Percentiles rank a stretch among this genome's conserved stretches.
Evolutionary conservation across 2,797 vertebrate genomes (phyloP).

Genomic region (Xenops minutus): DNA sequence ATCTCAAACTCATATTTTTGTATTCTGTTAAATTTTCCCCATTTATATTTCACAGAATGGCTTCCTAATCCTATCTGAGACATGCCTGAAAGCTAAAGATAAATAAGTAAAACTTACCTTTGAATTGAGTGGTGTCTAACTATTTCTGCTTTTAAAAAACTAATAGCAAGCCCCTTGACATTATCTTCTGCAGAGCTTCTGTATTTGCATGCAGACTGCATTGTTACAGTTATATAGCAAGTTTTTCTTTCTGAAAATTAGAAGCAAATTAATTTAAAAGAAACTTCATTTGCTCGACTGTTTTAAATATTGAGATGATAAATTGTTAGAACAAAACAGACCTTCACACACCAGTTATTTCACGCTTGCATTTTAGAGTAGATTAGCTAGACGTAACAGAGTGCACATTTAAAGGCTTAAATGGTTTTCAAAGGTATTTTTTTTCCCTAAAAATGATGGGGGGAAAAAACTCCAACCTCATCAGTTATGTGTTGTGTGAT

Average conservation of each 20-base stretch:
- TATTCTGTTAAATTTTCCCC: slow-evolving; percentile 27
- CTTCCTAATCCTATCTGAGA: slow-evolving; percentile 60
- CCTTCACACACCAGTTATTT: not conserved
- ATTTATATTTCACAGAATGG: slow-evolving; percentile 50
- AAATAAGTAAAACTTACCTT: slow-evolving; percentile 57
- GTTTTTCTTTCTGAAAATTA: slow-evolving; percentile 15
- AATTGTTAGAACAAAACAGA: not conserved
- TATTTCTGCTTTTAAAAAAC: not conserved
- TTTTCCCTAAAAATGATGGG: not conserved
- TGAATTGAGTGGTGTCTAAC: slow-evolving; percentile 7
- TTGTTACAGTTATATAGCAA: not conserved
- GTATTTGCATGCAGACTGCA: not conserved
- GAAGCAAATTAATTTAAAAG: slow-evolving; percentile 43
- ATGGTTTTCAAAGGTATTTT: not conserved
- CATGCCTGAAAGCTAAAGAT: slow-evolving; percentile 66
- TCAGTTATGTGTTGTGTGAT: not conserved
- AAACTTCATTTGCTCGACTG: slow-evolving; percentile 33
- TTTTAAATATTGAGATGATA: not conserved
- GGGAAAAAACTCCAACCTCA: fast-evolving
- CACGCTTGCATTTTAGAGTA: not conserved
- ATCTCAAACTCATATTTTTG: slow-evolving; percentile 24
- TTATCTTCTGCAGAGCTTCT: not conserved
- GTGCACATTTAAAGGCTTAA: not conserved
- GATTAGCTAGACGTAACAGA: not conserved
- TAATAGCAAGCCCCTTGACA: not conserved